These are phyloP conservation scores for Osedax fenrisi DNA, from an alignment of 2,888 invertebrate species.

Conservation along the genomic window DNA sequence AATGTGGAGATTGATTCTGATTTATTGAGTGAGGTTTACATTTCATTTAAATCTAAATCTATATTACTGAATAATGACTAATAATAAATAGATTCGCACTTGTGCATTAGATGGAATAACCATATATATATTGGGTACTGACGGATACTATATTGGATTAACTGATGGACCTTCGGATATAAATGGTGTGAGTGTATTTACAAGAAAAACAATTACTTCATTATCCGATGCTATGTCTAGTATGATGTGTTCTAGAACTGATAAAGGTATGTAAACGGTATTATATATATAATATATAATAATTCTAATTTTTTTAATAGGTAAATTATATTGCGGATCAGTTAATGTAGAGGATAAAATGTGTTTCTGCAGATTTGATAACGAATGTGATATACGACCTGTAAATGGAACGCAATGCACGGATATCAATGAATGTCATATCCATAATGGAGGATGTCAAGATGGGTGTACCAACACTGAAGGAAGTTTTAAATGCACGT, in stretches of 20 bases:
- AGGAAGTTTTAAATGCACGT: constrained; percentile 11
- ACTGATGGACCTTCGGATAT: neutral
- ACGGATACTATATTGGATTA: neutral
- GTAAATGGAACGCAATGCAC: constrained; percentile 13
- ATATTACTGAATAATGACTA: neutral
- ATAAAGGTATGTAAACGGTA: too few species aligned
- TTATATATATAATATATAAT: too few species aligned
- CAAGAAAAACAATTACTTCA: neutral
- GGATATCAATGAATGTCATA: constrained; percentile 17
- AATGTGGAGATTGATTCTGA: neutral
- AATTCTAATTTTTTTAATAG: too few species aligned
- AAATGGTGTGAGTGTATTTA: neutral
- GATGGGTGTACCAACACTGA: constrained; percentile 12
- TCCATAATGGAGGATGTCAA: constrained; percentile 14
- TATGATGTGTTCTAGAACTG: neutral
- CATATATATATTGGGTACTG: neutral
- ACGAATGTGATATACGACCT: constrained; percentile 12
- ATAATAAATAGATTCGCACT: neutral
- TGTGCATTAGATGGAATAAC: neutral
- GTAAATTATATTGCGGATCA: constrained; percentile 17
- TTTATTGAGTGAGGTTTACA: neutral
- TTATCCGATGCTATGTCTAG: neutral
- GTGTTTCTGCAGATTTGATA: constrained; percentile 15
- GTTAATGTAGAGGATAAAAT: neutral
- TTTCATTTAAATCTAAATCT: neutral